Evolutionary conservation across 2,888 invertebrate species (phyloP).

Genomic region (Drosophila rellima): DNA sequence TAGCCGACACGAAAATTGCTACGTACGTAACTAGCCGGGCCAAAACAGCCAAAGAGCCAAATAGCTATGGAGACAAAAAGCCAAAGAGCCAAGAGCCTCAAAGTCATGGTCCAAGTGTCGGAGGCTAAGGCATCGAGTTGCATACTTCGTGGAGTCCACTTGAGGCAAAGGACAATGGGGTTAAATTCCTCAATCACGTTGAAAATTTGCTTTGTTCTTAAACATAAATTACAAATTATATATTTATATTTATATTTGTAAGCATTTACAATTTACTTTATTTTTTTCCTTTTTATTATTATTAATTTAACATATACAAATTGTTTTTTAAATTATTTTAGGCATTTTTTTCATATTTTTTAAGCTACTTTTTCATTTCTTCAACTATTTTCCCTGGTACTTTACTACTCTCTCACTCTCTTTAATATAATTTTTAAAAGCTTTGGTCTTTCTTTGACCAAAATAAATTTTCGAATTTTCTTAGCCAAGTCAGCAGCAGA

Average conservation of each 20-base stretch:
- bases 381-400: not conserved
- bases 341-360: not conserved
- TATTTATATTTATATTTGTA: too few relatives aligned
- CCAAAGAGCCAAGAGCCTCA: constrained; percentile 12
- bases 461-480: constrained; percentile 33
- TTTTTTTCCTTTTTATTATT: not conserved
- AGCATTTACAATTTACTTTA: too few relatives aligned
- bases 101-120: constrained; percentile 54
- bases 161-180: constrained; percentile 35
- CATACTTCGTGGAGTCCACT: constrained; percentile 40
- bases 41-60: constrained; percentile 18
- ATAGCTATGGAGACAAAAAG: constrained; percentile 6
- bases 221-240: not conserved
- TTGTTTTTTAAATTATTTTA: not conserved
- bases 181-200: not conserved
- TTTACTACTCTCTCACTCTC: not conserved
- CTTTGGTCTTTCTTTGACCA: constrained; percentile 15
- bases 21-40: constrained; percentile 53
- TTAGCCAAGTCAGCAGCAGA: constrained; percentile 11
- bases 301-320: not conserved
- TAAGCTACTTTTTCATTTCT: not conserved
- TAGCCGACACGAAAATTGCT: constrained; percentile 79
- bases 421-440: not conserved
- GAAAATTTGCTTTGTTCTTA: not conserved
- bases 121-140: constrained; percentile 50